Base-by-base conservation (phyloP, 2,113 vertebrate genomes). In the Amazona guildingii region DNA sequence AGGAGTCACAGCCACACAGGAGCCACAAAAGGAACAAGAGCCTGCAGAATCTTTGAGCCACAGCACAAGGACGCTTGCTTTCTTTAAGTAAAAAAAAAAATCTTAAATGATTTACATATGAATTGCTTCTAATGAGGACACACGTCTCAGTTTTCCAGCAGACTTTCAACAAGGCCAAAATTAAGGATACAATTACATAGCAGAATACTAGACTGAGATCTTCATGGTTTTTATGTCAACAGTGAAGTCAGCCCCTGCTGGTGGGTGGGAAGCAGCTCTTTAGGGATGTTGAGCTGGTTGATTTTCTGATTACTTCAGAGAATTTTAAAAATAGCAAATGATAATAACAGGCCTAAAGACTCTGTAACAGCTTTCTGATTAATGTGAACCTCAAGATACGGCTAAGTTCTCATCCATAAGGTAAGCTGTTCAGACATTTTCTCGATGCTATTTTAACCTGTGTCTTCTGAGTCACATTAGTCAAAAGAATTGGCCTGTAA, bases 291-390 rank as follows among this genome's bases (percentile, higher is more conserved):
- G 95, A 96, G 91, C 78, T 96, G 75, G 67, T 96, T 95, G 94
- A 95, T 97, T 96, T 96, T 96, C 86, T 97, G 96, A 97, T 96
- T 96, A 94, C 95, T 97, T 96, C 87, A 95, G 88, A 96, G 83
- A 80, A 92, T 91, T 96, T 96, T 94, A 94, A 94, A 97, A 96
- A 97, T 96, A 97, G 96, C 83, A 95, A 91, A 97, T 97, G 52
- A 90, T 97, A 97, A 97, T 96, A 93, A 93, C 95, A 97, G 94
- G 74, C 92, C 92, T 94, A 35, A 51, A 86, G 83, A 67, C 80
- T 88, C 72, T 80, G 66, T 83, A 86, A 55, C 73, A 94, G 79
- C 62, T 93, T 90, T 94, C 93, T 95, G 95, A 96, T 95, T 95
- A 95, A 92, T 92, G 79, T 73, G 62, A 95, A 35, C 66, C 77